Evolutionary conservation across 2,113 vertebrate genomes (phyloP), one percentile per base, ranked within the genome.

Genomic region (Meriones unguiculatus): DNA sequence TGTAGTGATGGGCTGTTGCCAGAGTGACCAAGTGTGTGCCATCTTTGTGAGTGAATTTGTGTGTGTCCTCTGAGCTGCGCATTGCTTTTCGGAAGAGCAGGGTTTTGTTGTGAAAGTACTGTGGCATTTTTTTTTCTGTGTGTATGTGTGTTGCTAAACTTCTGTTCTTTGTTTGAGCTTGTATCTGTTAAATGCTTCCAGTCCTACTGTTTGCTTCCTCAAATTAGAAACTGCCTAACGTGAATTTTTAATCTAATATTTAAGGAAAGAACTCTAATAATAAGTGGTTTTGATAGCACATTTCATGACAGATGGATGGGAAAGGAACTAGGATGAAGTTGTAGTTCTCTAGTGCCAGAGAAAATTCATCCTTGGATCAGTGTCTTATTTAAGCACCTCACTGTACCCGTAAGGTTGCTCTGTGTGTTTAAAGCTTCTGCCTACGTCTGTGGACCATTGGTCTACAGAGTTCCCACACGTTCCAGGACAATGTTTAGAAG

Each of bases 1-100:
- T 98, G n/a, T 75, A 95, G 90, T 97, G 93, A 64, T n/a, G 97
- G 96, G 97, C 98, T 98, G 91, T 87, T 97, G 1, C 0, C 76
- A 93, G 91, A 98, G 96, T 97, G 80, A 59, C 22, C 93, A 90
- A 93, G n/a, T 90, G 77, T 90, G 70, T 96, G 62, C 95, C 88
- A 82, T 96, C 18, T 96, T 95, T 94, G 78, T 95, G 92, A 97
- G 90, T 90, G 76, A 88, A 87, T 90, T 38, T 90, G 85, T 95
- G 69, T 95, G 67, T 96, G 86, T 96, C 78, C 94, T 82, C 92
- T 46, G 86, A 97, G 92, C 78, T 97, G 0, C 41, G 41, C 94
- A 90, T 95, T 86, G 94, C 95, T 96, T 97, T 90, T 52, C 64
- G 69, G 73, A 95, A 97, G 73, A 96, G 64, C 92, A 94, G 86